A percentile compares a stretch with the other conserved stretches of the same genome.
These are phyloP conservation scores for Lochmaea capreae DNA, from an alignment of 2,888 invertebrate genomes.

Conservation along the genomic window DNA sequence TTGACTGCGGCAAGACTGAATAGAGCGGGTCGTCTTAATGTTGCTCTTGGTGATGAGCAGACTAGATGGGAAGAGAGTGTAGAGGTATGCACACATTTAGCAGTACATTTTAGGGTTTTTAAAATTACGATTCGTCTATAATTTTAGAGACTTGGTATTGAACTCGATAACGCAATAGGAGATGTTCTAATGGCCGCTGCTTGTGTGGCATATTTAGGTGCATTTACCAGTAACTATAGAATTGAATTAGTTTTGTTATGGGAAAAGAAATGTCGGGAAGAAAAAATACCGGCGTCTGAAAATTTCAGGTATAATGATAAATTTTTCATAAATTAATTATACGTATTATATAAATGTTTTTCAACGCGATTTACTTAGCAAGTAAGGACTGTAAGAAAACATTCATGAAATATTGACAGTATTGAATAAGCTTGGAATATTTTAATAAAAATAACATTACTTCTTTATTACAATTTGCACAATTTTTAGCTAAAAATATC, in stretches of 20 bases:
- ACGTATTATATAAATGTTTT: background rate
- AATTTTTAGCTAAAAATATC: too few relatives aligned
- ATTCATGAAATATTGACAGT: too few relatives aligned
- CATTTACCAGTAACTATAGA: slow-evolving; percentile 83
- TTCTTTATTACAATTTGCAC: too few relatives aligned
- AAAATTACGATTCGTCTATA: slow-evolving; percentile 15
- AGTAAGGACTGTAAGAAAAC: too few relatives aligned
- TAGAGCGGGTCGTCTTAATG: slow-evolving; percentile 86
- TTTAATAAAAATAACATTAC: too few relatives aligned
- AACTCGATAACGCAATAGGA: slow-evolving; percentile 81
- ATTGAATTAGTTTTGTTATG: slow-evolving; percentile 75
- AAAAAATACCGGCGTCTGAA: slow-evolving; percentile 78
- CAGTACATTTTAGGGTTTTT: background rate
- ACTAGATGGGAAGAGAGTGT: slow-evolving; percentile 85
- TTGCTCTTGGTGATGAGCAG: slow-evolving; percentile 89
- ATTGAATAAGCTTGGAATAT: too few relatives aligned
- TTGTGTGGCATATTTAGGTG: slow-evolving; percentile 91
- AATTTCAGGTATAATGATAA: slow-evolving; percentile 70
- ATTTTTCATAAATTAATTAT: background rate
- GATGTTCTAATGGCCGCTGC: slow-evolving; percentile 90
- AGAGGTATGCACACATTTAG: slow-evolving; percentile 65
- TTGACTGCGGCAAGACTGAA: slow-evolving; percentile 82
- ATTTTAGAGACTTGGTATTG: slow-evolving; percentile 72
- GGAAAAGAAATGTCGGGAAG: slow-evolving; percentile 74
- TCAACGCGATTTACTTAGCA: too few relatives aligned